Percentiles rank a stretch among this genome's conserved stretches.
Conservation (phyloP, 2,797 vertebrate genomes). For the Onychomys leucogaster region DNA sequence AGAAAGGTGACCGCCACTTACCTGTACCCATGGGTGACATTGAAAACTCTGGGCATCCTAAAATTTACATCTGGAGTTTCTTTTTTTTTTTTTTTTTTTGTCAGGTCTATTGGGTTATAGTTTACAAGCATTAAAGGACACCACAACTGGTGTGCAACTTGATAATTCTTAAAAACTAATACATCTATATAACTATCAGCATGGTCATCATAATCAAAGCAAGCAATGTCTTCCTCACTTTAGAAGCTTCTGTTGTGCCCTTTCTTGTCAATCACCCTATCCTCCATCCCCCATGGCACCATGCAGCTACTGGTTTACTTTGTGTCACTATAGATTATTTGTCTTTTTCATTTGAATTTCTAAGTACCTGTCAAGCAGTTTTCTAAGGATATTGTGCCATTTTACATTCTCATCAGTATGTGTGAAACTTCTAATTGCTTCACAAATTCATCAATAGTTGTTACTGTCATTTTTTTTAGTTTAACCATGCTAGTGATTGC, state of each 20-base stretch:
- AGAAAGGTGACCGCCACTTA: not conserved
- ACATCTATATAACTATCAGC: not conserved
- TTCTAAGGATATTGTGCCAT: not conserved
- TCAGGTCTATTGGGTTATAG: not conserved
- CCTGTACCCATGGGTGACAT: not conserved
- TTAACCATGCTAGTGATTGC: not conserved
- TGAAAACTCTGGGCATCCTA: not conserved
- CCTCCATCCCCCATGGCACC: not conserved
- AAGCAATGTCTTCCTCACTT: not conserved
- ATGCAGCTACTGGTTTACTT: not conserved
- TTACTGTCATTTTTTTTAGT: conserved; percentile 14
- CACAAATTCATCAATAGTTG: conserved; percentile 40
- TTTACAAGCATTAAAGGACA: not conserved
- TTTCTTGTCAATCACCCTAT: not conserved
- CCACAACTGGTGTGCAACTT: not conserved
- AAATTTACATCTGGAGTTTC: not conserved
- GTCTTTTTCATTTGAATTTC: conserved; percentile 34
- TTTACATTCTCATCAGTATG: not conserved
- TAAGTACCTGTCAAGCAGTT: conserved; percentile 28
- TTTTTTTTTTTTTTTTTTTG: conserved; percentile 15
- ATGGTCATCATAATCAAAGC: not conserved
- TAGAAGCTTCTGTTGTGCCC: not conserved
- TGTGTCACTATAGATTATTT: conserved; percentile 21
- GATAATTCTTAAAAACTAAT: not conserved
- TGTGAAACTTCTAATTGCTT: conserved; percentile 30